These are phyloP conservation scores for Seladonia tumulorum DNA, from an alignment of 2,888 invertebrate genomes.

Conservation along the genomic window DNA sequence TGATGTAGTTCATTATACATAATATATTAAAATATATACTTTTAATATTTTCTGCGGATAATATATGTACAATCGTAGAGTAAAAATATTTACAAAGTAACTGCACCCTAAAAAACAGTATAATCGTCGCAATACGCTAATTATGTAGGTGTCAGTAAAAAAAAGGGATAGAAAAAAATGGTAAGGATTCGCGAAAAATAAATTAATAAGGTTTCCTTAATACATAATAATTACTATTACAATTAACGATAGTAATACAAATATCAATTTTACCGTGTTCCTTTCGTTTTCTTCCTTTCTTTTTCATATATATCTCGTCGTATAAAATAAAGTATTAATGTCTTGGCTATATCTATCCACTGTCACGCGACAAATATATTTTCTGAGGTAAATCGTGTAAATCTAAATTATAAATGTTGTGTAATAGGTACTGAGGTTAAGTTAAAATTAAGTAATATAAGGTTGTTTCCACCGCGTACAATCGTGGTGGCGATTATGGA, in stretches of 20 bases:
- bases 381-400: constrained; percentile 80
- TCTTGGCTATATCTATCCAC: constrained; percentile 62
- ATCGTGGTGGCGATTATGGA: constrained; percentile 71
- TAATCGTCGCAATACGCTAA: constrained; percentile 61
- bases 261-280: constrained; percentile 66
- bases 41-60: constrained; percentile 81
- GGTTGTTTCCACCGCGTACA: constrained; percentile 44
- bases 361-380: constrained; percentile 64
- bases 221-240: constrained; percentile 65
- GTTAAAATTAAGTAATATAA: constrained; percentile 77
- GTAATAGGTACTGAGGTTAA: constrained; percentile 81
- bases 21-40: constrained; percentile 84
- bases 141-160: constrained; percentile 50
- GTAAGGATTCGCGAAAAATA: constrained; percentile 70
- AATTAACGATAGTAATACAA: constrained; percentile 75
- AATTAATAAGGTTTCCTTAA: constrained; percentile 74
- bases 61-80: constrained; percentile 79
- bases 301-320: constrained; percentile 54
- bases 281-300: constrained; percentile 47
- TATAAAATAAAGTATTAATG: constrained; percentile 69
- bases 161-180: constrained; percentile 47
- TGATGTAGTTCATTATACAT: constrained; percentile 82
- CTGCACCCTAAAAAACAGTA: constrained; percentile 79
- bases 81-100: constrained; percentile 81
- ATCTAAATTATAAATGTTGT: constrained; percentile 78